Conservation (phyloP, 2,888 invertebrate genomes). For the Colostygia pectinataria region DNA sequence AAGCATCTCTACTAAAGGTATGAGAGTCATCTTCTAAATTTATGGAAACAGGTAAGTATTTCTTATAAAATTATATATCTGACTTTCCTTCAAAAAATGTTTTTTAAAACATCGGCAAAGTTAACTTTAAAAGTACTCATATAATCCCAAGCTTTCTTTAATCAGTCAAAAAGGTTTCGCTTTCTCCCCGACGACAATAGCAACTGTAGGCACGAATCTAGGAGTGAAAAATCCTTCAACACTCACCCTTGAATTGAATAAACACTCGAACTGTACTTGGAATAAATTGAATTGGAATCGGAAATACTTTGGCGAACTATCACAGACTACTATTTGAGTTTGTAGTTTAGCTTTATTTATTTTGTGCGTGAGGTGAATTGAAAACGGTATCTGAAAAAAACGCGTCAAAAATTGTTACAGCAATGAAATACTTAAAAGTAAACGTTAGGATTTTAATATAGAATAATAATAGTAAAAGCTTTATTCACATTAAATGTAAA, state of each 20-base stretch:
- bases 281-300: constrained; percentile 60
- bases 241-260: constrained; percentile 45
- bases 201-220: constrained; percentile 18
- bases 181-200: constrained; percentile 21
- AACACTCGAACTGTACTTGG: constrained; percentile 53
- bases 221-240: constrained; percentile 42
- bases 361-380: constrained; percentile 15
- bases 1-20: not conserved
- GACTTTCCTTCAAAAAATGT: not conserved
- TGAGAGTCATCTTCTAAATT: too few relatives aligned
- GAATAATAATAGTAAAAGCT: too few relatives aligned
- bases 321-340: constrained; percentile 20
- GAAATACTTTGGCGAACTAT: constrained; percentile 48
- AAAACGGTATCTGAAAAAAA: not conserved
- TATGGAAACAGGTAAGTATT: constrained; percentile 7
- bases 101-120: not conserved
- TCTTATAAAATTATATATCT: too few relatives aligned
- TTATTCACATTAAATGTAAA: too few relatives aligned
- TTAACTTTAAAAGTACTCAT: constrained; percentile 2
- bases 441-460: too few relatives aligned
- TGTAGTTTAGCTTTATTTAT: constrained; percentile 20
- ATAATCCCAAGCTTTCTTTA: constrained; percentile 20
- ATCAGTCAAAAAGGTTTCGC: constrained; percentile 34
- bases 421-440: not conserved
- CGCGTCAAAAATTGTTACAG: too few relatives aligned